Conservation (phyloP, 2,113 vertebrate species). For the human region DNA sequence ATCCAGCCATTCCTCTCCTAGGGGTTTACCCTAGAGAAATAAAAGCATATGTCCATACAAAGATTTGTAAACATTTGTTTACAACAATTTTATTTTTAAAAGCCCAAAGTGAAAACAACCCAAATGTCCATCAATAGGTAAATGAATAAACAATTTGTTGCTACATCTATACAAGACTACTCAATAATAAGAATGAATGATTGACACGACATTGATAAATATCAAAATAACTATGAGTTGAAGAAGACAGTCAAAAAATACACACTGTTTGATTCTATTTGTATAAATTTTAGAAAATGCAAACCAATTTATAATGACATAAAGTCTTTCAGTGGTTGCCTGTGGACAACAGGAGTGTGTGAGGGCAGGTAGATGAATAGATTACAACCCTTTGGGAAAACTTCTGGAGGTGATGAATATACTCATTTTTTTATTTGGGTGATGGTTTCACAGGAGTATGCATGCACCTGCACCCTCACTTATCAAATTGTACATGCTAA, state of each 20-base stretch:
- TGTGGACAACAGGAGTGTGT: not conserved
- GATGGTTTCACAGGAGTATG: not conserved
- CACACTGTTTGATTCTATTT: not conserved
- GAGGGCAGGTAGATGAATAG: not conserved
- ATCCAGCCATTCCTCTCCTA: not conserved
- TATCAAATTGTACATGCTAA: not conserved
- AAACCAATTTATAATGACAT: not conserved
- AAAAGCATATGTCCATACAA: not conserved
- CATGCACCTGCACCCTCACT: not conserved
- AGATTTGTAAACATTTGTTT: not conserved
- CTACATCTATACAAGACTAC: not conserved
- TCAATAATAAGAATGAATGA: not conserved
- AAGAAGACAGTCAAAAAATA: not conserved
- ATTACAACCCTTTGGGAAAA: not conserved
- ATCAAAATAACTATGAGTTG: slow-evolving; percentile 21
- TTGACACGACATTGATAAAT: not conserved
- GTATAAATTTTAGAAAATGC: slow-evolving; percentile 19
- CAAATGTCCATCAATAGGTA: not conserved
- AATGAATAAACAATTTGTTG: not conserved
- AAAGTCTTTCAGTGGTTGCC: not conserved
- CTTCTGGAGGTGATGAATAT: not conserved
- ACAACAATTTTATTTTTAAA: slow-evolving; percentile 18
- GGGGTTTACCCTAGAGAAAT: not conserved
- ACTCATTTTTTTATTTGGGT: not conserved
- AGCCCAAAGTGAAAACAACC: not conserved